Conservation (phyloP, 2,888 invertebrate genomes). For the Barypeithes pellucidus region DNA sequence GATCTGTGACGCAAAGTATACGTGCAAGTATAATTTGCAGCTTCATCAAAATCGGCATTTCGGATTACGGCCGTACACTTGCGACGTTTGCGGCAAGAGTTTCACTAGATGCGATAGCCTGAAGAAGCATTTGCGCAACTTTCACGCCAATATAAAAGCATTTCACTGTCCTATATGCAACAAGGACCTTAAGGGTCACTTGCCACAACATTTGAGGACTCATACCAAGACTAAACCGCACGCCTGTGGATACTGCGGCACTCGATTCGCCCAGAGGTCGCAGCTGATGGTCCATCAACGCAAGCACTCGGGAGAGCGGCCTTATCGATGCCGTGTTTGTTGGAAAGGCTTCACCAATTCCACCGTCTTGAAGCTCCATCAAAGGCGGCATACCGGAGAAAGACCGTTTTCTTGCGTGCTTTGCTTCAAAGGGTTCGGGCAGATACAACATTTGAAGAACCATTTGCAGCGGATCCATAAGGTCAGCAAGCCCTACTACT, state of each 20-base stretch:
- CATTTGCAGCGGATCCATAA: slow-evolving; percentile 91
- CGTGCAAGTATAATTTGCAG: slow-evolving; percentile 77
- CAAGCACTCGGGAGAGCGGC: slow-evolving; percentile 88
- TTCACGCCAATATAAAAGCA: slow-evolving; percentile 82
- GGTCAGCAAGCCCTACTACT: slow-evolving; percentile 84
- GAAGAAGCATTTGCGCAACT: slow-evolving; percentile 83
- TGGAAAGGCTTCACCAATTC: slow-evolving; percentile 87
- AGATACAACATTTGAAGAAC: slow-evolving; percentile 89
- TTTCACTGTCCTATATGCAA: slow-evolving; percentile 88
- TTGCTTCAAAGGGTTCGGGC: slow-evolving; percentile 84
- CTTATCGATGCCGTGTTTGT: slow-evolving; percentile 88
- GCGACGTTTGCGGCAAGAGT: slow-evolving; percentile 85
- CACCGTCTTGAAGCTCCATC: slow-evolving; percentile 88
- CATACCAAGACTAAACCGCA: slow-evolving; percentile 85
- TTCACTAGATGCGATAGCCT: slow-evolving; percentile 84
- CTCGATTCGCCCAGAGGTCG: slow-evolving; percentile 87
- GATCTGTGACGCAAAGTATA: slow-evolving; percentile 81
- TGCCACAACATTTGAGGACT: slow-evolving; percentile 87
- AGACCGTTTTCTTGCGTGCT: slow-evolving; percentile 84
- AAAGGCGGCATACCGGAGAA: slow-evolving; percentile 88
- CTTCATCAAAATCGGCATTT: slow-evolving; percentile 81
- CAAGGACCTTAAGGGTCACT: slow-evolving; percentile 85
- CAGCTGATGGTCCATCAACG: slow-evolving; percentile 89
- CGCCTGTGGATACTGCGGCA: slow-evolving; percentile 84
- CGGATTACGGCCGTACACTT: slow-evolving; percentile 83